These are phyloP conservation scores for Hypercompe scribonia DNA, from an alignment of 2,888 invertebrate species.

Conservation along the genomic window DNA sequence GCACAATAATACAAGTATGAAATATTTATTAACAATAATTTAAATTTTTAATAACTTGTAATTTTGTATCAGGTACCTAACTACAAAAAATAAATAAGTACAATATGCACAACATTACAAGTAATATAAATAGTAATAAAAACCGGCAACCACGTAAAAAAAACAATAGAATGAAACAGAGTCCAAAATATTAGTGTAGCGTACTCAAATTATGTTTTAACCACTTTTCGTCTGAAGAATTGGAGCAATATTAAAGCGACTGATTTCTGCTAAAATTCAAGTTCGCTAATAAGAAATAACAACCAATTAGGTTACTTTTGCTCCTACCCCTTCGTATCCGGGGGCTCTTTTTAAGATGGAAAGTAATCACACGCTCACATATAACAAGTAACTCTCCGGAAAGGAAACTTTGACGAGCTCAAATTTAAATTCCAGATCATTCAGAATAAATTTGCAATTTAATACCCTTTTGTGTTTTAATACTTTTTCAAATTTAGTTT, in stretches of 20 bases:
- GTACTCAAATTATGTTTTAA: constrained; percentile 10
- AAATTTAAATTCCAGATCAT: constrained; percentile 81
- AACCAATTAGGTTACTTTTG: constrained; percentile 59
- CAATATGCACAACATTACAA: too few relatives aligned
- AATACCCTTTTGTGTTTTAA: constrained; percentile 70
- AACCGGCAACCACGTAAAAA: too few relatives aligned
- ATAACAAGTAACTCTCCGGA: constrained; percentile 62
- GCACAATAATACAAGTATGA: too few relatives aligned
- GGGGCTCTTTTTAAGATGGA: constrained; percentile 63
- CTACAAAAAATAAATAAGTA: too few relatives aligned
- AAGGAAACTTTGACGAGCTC: constrained; percentile 79
- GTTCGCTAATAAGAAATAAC: constrained; percentile 50
- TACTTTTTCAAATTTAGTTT: constrained; percentile 54
- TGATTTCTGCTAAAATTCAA: constrained; percentile 24
- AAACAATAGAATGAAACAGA: neutral
- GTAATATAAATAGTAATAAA: too few relatives aligned
- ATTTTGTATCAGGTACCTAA: too few relatives aligned
- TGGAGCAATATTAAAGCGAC: constrained; percentile 11
- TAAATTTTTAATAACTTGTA: too few relatives aligned
- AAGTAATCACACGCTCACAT: constrained; percentile 66
- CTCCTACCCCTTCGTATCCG: constrained; percentile 46
- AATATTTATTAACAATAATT: too few relatives aligned
- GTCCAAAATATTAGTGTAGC: constrained; percentile 1
- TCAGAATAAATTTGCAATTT: constrained; percentile 80
- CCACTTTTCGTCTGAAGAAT: constrained; percentile 11